Evolutionary conservation across 2,113 vertebrate species (phyloP).

Genomic region (pig (Sus scrofa)): T2T-Sscrofa CM000816.6:6407501-6408000

Average conservation of each 20-base stretch:
- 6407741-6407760: background rate
- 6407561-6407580: slow-evolving; percentile 15
- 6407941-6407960: background rate
- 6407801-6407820: background rate
- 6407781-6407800: background rate
- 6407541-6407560: background rate
- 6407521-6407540: slow-evolving; percentile 33
- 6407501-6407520: background rate
- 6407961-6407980: background rate
- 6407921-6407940: slow-evolving; percentile 1
- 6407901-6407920: slow-evolving; percentile 15
- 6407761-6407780: background rate
- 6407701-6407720: background rate
- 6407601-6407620: background rate
- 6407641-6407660: background rate
- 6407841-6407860: background rate
- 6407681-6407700: slow-evolving; percentile 13
- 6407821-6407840: slow-evolving; percentile 13
- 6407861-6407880: slow-evolving; percentile 62
- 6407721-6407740: background rate
- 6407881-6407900: background rate
- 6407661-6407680: slow-evolving; percentile 3
- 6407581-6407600: background rate
- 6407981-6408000: background rate
- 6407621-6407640: background rate